phyloP scores from a whole-genome alignment of 2,113 vertebrate genomes.

The Ciconia boyciana region DNA sequence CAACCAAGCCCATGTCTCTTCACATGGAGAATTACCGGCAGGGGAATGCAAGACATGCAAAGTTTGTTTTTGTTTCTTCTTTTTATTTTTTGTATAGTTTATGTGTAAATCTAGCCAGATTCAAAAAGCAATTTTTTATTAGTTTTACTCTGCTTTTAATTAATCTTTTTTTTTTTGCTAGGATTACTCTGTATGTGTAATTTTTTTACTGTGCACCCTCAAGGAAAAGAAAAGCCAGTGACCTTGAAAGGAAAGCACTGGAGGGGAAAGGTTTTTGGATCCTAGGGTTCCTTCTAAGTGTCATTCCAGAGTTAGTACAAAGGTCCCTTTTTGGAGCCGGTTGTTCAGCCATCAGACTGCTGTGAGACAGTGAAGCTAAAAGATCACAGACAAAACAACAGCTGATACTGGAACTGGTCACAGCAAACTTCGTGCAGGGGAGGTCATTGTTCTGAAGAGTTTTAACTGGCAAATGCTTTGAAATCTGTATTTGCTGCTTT shows the following conservation, averaged over 20 bases:
- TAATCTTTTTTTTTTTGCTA: not conserved
- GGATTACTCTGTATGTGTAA: not conserved
- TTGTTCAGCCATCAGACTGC: not conserved
- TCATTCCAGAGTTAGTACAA: not conserved
- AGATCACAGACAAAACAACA: not conserved
- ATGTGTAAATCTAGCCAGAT: not conserved
- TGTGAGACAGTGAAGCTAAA: not conserved
- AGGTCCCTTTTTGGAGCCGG: not conserved
- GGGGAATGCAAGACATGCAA: not conserved
- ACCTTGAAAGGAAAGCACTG: not conserved
- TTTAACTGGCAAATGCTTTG: not conserved
- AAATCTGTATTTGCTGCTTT: slow-evolving; percentile 39
- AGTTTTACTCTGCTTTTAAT: not conserved
- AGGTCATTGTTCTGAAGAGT: not conserved
- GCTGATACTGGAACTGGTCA: not conserved
- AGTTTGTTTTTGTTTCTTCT: not conserved
- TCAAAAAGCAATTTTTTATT: not conserved
- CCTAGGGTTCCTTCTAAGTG: not conserved
- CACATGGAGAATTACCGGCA: not conserved
- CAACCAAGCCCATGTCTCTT: not conserved
- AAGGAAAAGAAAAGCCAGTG: not conserved
- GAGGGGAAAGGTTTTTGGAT: not conserved
- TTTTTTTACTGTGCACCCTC: not conserved
- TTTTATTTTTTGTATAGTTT: not conserved
- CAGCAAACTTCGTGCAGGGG: not conserved